Conservation (phyloP, 2,797 vertebrate genomes). For the Coccyzus lansbergi region DNA sequence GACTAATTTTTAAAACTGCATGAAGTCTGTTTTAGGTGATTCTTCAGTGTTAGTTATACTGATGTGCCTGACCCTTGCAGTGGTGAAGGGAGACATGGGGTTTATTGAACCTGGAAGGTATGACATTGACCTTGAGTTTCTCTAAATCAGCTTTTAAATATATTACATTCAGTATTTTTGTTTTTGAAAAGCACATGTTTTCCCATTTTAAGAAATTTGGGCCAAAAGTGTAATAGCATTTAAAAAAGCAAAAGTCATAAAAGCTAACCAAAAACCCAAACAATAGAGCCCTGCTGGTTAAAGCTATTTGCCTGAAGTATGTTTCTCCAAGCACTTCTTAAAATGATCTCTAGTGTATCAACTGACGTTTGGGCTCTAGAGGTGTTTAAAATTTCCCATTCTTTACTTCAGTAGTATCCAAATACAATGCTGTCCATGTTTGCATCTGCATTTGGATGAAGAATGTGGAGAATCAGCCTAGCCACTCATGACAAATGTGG, state of each 20-base stretch:
- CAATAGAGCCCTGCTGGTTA: neutral
- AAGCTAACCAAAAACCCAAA: neutral
- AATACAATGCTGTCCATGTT: neutral
- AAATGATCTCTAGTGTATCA: neutral
- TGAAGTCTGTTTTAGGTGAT: neutral
- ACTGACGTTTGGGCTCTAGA: neutral
- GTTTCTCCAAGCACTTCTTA: neutral
- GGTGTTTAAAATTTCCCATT: neutral
- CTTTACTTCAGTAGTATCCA: neutral
- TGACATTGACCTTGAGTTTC: neutral
- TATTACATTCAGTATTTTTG: neutral
- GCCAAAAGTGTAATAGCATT: neutral
- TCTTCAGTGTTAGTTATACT: neutral
- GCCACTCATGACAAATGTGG: neutral
- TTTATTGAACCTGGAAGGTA: neutral
- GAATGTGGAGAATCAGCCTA: neutral
- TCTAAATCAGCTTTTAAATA: neutral
- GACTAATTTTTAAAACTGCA: neutral
- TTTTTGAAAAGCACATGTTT: neutral
- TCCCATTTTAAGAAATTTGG: neutral
- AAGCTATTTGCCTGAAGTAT: neutral
- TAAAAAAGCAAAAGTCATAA: neutral
- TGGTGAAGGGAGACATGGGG: neutral
- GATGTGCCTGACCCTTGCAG: neutral
- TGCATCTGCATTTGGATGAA: neutral